Conservation (phyloP, 2,888 invertebrate genomes). For the Linnaemya tessellans region DNA sequence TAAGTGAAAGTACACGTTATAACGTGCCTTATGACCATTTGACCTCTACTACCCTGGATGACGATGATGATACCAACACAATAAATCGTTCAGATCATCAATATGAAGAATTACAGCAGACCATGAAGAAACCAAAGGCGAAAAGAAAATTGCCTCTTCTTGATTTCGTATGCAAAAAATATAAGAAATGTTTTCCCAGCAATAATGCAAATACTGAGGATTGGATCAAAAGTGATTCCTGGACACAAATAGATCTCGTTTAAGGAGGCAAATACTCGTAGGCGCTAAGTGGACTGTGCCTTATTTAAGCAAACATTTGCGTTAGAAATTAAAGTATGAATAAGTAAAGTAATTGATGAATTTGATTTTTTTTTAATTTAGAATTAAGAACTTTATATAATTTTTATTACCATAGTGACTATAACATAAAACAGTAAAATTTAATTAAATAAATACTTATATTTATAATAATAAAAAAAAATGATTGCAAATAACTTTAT, state of each 20-base stretch:
- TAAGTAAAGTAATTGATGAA: too few relatives aligned
- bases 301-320: not conserved
- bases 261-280: not conserved
- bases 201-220: not conserved
- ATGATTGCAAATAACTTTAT: too few relatives aligned
- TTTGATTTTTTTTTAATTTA: not conserved
- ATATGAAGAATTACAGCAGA: conserved; percentile 15
- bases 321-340: not conserved
- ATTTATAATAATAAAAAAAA: not conserved
- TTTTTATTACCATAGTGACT: not conserved
- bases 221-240: conserved; percentile 58
- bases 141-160: conserved; percentile 38
- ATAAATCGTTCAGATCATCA: not conserved
- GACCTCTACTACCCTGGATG: not conserved
- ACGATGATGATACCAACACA: conserved; percentile 1
- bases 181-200: conserved; percentile 35
- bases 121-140: not conserved
- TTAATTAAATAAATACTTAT: conserved; percentile 21
- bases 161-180: conserved; percentile 50
- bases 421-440: conserved; percentile 54
- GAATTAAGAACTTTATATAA: not conserved
- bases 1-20: not conserved
- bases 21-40: conserved; percentile 3
- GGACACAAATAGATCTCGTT: not conserved
- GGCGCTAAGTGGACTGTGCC: not conserved